Conservation (phyloP, 2,113 vertebrate genomes). For the Eublepharis macularius region DNA sequence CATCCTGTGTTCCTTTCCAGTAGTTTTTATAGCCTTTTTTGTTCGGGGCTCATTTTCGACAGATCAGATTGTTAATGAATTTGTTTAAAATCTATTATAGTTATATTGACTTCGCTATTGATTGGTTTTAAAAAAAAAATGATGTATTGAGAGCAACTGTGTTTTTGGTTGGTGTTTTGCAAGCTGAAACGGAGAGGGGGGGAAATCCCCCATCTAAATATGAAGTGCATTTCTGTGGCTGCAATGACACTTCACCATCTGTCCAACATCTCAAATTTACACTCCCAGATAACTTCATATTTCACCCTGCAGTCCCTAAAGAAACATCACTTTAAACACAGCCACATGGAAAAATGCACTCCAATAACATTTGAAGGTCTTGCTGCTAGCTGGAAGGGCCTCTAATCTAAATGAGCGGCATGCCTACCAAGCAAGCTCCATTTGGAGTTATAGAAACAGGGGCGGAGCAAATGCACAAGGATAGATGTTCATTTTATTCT, state of each 20-base stretch:
- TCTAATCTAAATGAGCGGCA: conserved; percentile 78
- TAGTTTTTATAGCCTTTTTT: conserved; percentile 25
- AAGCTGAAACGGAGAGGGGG: conserved; percentile 47
- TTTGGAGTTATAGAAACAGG: conserved; percentile 74
- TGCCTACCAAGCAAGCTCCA: conserved; percentile 62
- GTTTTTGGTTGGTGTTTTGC: conserved; percentile 54
- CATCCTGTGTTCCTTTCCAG: conserved; percentile 39
- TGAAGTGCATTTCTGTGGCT: conserved; percentile 78
- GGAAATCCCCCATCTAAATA: conserved; percentile 79
- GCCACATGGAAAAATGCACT: conserved; percentile 77
- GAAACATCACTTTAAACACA: conserved; percentile 79
- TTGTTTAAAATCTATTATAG: conserved; percentile 40
- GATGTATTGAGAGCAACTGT: conserved; percentile 59
- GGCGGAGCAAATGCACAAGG: conserved; percentile 58
- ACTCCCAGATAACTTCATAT: conserved; percentile 83
- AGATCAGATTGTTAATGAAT: conserved; percentile 28
- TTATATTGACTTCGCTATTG: conserved; percentile 53
- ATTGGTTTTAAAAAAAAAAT: conserved; percentile 47
- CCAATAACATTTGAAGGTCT: conserved; percentile 88
- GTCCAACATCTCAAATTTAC: conserved; percentile 85
- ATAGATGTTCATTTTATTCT: conserved; percentile 36
- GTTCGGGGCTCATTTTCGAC: background rate
- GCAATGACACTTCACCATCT: conserved; percentile 81
- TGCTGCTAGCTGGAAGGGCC: conserved; percentile 70
- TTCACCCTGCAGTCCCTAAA: conserved; percentile 79